These are phyloP conservation scores for Xestia xanthographa DNA, from an alignment of 2,888 invertebrate species.

Conservation along the genomic window DNA sequence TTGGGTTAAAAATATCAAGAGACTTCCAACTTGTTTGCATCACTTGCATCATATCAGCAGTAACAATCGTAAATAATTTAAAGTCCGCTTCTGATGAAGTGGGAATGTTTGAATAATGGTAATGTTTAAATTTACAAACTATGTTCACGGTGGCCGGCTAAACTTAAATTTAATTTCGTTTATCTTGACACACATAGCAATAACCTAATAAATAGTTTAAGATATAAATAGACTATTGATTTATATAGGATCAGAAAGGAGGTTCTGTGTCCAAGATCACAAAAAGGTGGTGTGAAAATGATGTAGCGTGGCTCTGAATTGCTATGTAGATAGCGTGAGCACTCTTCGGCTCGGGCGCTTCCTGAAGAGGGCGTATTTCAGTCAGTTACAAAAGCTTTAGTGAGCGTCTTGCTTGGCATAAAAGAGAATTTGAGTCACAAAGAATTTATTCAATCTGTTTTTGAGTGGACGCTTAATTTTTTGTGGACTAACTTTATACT, in stretches of 20 bases:
- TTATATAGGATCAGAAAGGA: neutral
- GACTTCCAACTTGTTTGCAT: neutral
- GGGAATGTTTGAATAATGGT: too few species aligned
- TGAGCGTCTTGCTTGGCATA: slow-evolving; percentile 15
- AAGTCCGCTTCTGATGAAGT: neutral
- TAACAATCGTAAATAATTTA: neutral
- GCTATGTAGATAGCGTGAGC: neutral
- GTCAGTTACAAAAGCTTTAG: neutral
- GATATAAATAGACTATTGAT: neutral
- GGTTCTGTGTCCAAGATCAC: neutral
- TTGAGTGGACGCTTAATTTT: slow-evolving; percentile 65
- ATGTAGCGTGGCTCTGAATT: neutral
- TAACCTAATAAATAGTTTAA: neutral
- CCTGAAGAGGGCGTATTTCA: slow-evolving; percentile 6
- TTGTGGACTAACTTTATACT: slow-evolving; percentile 72
- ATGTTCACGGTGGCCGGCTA: neutral
- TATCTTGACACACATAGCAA: neutral
- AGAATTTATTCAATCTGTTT: slow-evolving; percentile 62
- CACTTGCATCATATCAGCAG: neutral
- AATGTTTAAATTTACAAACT: too few species aligned
- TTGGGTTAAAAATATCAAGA: neutral
- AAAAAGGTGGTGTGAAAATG: neutral
- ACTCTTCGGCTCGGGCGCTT: neutral
- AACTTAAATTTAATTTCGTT: neutral
- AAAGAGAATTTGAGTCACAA: slow-evolving; percentile 31